Percentiles rank a stretch among this genome's conserved stretches.
phyloP scores from a whole-genome alignment of 2,113 vertebrate species.

The Castor canadensis region DNA sequence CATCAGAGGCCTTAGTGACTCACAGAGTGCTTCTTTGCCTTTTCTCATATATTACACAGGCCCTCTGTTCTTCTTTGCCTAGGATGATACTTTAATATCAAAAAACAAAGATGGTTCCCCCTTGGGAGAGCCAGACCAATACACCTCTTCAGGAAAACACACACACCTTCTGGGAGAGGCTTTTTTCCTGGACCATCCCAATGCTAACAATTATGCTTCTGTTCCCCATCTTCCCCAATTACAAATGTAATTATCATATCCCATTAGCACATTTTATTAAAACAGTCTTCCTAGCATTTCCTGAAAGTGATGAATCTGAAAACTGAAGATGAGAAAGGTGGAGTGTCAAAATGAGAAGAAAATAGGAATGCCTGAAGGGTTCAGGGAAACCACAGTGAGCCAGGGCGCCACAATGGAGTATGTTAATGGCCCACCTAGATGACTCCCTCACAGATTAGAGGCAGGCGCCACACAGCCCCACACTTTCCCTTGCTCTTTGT shows the following conservation, averaged over 20 bases:
- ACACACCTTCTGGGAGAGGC: not conserved
- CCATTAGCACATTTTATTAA: constrained; percentile 64
- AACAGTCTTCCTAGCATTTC: constrained; percentile 24
- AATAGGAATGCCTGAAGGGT: not conserved
- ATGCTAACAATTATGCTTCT: constrained; percentile 6
- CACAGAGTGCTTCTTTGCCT: not conserved
- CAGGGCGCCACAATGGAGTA: not conserved
- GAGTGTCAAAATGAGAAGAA: constrained; percentile 29
- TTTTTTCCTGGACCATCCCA: not conserved
- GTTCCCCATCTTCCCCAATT: constrained; percentile 44
- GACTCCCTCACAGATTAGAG: not conserved
- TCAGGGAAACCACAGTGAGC: not conserved
- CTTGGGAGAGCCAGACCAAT: not conserved
- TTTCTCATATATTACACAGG: not conserved
- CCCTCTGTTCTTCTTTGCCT: not conserved
- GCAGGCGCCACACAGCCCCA: not conserved
- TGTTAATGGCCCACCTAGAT: not conserved
- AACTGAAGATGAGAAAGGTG: constrained; percentile 22
- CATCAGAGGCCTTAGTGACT: not conserved
- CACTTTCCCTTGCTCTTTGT: not conserved
- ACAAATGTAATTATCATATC: constrained; percentile 41
- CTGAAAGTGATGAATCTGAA: constrained; percentile 48
- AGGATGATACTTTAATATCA: not conserved
- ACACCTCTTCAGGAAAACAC: not conserved
- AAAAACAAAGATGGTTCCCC: not conserved